Base-by-base conservation (phyloP, 2,113 vertebrate genomes). In the Mormoops blainvillei region DNA sequence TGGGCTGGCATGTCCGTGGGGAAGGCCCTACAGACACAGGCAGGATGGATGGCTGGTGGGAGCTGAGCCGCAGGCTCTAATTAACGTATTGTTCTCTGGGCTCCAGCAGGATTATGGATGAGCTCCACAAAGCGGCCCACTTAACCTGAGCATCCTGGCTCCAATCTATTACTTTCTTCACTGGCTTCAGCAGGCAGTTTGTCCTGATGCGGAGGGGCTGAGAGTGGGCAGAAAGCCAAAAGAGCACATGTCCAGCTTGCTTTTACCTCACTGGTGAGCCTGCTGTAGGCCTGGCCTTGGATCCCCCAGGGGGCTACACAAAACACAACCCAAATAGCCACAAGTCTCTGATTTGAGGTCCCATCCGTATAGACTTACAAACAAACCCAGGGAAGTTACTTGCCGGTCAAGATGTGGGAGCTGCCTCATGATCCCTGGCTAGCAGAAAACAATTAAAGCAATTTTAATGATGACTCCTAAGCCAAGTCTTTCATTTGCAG, bases 81-180 rank as follows among this genome's bases (percentile, higher is more conserved):
- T 67, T 95, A 98, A 96, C 36, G 71, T 38, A 43, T 91, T 92
- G 97, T 87, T 98, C 98, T 91, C 93, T 28, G 82, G 90, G 90
- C 78, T 96, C 92, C 95, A 36, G 86, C 33, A 19, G 95, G 97
- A 94, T n/a, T 89, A 96, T 33, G 87, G 98, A 94, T 74, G 96
- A 90, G 97, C 43, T 94, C 68, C 85, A n/a, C 33, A 73, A 67
- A 81, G 31, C 38, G 16, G 95, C 94, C 68, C 97, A 96, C 95
- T 97, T 97, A 97, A 97, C 97, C 97, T 77, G 89, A 93, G 95
- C 83, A 94, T 91, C 87, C 95, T 7, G 56, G 80, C 83, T 93
- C 96, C 71, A 94, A 87, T 83, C 94, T 54, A 96, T 97, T 96
- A 98, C 93, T 89, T 94, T 87, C 73, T 77, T 36, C 28, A 67